A percentile compares a stretch with the other conserved stretches of the same genome.
phyloP scores from a whole-genome alignment of 2,113 vertebrate genomes.

The Charina bottae region DNA sequence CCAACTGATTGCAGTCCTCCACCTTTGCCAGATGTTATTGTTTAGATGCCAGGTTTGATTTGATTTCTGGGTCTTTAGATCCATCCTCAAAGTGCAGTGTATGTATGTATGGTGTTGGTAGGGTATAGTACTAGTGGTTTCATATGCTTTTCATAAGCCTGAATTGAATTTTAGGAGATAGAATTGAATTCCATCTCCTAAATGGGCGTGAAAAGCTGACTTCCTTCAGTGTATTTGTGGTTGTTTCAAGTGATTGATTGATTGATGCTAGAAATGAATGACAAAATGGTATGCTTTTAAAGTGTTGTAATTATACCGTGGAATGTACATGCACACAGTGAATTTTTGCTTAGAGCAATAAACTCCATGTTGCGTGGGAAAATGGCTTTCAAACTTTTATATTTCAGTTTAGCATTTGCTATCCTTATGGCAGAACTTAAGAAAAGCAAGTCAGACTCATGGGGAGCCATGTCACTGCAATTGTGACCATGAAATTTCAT shows the following conservation, averaged over 20 bases:
- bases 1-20: neutral
- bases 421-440: neutral
- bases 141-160: neutral
- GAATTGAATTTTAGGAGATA: neutral
- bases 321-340: neutral
- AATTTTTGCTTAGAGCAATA: neutral
- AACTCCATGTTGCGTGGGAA: neutral
- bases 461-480: neutral
- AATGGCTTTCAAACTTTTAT: neutral
- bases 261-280: neutral
- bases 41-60: neutral
- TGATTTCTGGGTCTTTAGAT: neutral
- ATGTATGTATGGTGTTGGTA: neutral
- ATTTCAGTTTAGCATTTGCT: neutral
- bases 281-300: neutral
- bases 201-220: neutral
- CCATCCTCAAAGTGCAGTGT: neutral
- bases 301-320: neutral
- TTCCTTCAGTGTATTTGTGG: neutral
- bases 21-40: neutral
- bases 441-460: neutral
- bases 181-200: neutral
- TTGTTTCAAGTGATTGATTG: neutral
- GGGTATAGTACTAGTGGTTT: neutral
- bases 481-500: neutral